phyloP scores from a whole-genome alignment of 2,113 vertebrate genomes.

The Lepus americanus region DNA sequence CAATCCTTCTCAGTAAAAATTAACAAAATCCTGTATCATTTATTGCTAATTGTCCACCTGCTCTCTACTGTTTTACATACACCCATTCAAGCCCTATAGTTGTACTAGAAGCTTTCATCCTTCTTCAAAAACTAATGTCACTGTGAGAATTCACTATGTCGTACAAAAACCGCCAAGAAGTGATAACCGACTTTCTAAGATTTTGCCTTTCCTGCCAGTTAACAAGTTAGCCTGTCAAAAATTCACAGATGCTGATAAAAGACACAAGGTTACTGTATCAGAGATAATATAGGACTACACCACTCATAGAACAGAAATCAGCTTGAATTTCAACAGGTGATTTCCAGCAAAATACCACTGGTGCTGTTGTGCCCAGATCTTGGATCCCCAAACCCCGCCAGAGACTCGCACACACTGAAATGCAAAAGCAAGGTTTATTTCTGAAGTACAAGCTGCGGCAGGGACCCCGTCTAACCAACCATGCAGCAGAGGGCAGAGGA shows the following conservation, averaged over 20 bases:
- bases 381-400: no score
- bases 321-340: background rate
- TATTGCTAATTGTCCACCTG: background rate
- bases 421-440: no score
- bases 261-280: accelerated
- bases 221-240: background rate
- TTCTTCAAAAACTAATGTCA: background rate
- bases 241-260: background rate
- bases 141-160: background rate
- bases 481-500: no score
- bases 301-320: background rate
- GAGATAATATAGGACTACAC: background rate
- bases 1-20: background rate
- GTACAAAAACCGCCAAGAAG: constrained; percentile 13
- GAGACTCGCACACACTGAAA: no score
- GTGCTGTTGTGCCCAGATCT: background rate
- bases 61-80: background rate
- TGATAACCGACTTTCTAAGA: background rate
- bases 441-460: no score
- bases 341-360: background rate
- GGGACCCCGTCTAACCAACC: no score
- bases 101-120: background rate
- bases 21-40: background rate
- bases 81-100: background rate
- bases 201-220: background rate